phyloP scores from a whole-genome alignment of 2,888 invertebrate genomes.

The Deilephila elpenor region DNA sequence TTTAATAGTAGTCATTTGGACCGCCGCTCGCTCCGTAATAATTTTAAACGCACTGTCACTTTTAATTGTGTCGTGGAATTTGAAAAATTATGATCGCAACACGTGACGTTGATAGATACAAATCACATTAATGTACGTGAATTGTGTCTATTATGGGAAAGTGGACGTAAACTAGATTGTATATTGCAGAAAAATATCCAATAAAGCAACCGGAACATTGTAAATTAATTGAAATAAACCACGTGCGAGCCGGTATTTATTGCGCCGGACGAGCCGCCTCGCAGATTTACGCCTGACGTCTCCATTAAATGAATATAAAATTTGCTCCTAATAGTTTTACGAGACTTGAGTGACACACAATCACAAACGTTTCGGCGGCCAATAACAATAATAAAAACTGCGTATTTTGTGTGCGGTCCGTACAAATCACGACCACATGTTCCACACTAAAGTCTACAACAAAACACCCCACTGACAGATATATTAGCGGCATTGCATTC shows the following conservation, averaged over 20 bases:
- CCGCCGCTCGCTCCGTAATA: constrained; percentile 50
- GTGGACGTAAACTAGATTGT: not conserved
- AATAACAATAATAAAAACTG: constrained; percentile 69
- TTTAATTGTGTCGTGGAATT: constrained; percentile 41
- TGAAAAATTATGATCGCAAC: constrained; percentile 45
- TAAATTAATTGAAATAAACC: constrained; percentile 22
- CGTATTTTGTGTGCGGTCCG: constrained; percentile 69
- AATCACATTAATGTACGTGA: not conserved
- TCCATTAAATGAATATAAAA: constrained; percentile 48
- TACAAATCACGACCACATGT: constrained; percentile 76
- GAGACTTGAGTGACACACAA: constrained; percentile 64
- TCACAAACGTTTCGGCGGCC: constrained; percentile 75
- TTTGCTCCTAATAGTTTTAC: constrained; percentile 72
- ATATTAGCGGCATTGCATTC: constrained; percentile 71
- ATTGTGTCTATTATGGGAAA: not conserved
- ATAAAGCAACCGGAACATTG: constrained; percentile 30
- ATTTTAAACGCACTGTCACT: constrained; percentile 46
- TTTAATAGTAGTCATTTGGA: constrained; percentile 76
- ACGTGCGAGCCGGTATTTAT: constrained; percentile 8
- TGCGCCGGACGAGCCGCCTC: not conserved
- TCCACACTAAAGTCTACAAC: constrained; percentile 67
- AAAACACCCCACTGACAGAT: constrained; percentile 80
- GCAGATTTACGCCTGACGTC: constrained; percentile 37
- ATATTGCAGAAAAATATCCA: constrained; percentile 4
- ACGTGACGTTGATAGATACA: constrained; percentile 8